A percentile compares a stretch with the other conserved stretches of the same genome.
Conservation (phyloP, 2,888 invertebrate species). For the Lepidochitona cinerea region DNA sequence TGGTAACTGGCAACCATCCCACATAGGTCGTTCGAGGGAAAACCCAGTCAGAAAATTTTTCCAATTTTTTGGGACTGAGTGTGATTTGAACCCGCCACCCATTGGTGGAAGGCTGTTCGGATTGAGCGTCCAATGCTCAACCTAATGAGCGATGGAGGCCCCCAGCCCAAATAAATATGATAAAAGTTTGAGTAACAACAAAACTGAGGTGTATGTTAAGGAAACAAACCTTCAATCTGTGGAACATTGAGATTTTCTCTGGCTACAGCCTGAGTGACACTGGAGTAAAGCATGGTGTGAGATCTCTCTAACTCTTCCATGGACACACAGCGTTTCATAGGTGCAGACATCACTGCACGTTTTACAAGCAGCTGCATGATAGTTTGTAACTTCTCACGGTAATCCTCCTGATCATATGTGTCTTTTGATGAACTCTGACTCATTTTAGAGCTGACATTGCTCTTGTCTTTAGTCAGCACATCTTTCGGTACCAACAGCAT, state of each 20-base stretch:
- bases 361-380: conserved; percentile 66
- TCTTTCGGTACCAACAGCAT: conserved; percentile 74
- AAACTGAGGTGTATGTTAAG: too few relatives aligned
- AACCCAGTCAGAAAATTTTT: too few relatives aligned
- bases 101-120: too few relatives aligned
- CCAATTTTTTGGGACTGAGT: too few relatives aligned
- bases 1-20: too few relatives aligned
- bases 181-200: too few relatives aligned
- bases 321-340: conserved; percentile 60
- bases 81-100: too few relatives aligned
- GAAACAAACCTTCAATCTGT: conserved; percentile 59
- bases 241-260: conserved; percentile 68
- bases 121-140: too few relatives aligned
- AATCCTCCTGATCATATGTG: conserved; percentile 20
- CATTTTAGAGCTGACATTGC: neutral
- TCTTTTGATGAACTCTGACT: neutral
- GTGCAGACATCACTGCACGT: conserved; percentile 59
- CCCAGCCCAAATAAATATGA: too few relatives aligned
- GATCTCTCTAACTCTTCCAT: conserved; percentile 68
- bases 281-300: conserved; percentile 62
- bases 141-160: too few relatives aligned
- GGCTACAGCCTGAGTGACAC: conserved; percentile 66
- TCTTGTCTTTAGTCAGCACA: conserved; percentile 27
- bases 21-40: too few relatives aligned
- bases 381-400: conserved; percentile 50